These are phyloP conservation scores for Anabacerthia variegaticeps DNA, from an alignment of 2,797 vertebrate genomes.

Conservation along the genomic window DNA sequence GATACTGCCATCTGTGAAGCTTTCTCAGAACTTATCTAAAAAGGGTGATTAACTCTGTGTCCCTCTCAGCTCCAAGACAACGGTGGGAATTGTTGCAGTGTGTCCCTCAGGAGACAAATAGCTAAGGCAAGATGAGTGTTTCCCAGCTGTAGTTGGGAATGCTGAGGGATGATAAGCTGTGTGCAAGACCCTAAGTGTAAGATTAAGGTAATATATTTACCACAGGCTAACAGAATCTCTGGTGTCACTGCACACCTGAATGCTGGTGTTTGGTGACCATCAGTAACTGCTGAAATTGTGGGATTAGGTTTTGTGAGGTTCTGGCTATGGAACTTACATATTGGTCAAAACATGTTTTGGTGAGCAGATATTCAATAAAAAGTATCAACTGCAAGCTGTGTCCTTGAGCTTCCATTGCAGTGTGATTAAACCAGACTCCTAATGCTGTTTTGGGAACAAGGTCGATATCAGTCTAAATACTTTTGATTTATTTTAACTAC, in stretches of 20 bases:
- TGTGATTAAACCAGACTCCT: neutral
- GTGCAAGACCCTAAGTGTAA: neutral
- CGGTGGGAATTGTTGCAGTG: neutral
- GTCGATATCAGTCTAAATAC: neutral
- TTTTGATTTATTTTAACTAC: neutral
- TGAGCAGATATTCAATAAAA: neutral
- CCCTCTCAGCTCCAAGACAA: neutral
- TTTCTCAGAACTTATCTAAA: conserved; percentile 10
- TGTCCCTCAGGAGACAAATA: neutral
- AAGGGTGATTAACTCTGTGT: neutral
- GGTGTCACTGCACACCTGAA: neutral
- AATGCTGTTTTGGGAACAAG: neutral
- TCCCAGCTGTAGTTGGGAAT: neutral
- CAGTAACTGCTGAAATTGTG: neutral
- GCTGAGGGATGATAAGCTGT: neutral
- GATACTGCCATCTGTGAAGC: neutral
- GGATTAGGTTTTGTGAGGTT: neutral
- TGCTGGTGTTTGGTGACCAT: neutral
- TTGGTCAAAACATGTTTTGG: neutral
- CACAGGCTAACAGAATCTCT: neutral
- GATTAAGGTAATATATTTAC: neutral
- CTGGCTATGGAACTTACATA: neutral
- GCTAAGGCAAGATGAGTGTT: neutral
- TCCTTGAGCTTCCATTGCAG: neutral
- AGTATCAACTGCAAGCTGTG: neutral